Base-by-base conservation (phyloP, 2,113 vertebrate genomes). In the Silurus asotus region DNA sequence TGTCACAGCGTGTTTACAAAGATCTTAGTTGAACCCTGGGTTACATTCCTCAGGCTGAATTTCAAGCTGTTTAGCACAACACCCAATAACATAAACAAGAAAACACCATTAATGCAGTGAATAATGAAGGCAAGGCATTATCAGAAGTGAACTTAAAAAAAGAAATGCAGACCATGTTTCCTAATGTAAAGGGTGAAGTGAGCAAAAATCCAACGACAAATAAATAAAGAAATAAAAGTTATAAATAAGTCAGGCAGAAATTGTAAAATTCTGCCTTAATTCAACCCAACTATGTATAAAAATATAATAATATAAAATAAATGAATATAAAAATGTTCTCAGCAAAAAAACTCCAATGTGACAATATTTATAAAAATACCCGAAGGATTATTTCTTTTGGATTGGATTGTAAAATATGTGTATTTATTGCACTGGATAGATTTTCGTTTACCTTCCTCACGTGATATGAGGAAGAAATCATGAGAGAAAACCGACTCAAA, bases 1-100 rank as follows among this genome's bases (percentile, higher is more conserved):
- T 69, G 62, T 56, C 61, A 85, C 62, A 79, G 49, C 7, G 53
- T 77, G 49, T 84, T 75, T 84, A 15, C 74, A 79, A n/a, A 55
- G 53, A 77, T 28, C 61, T 67, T 37, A 64, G 11, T 62, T 69
- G 51, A 79, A 85, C 64, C 61, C 61, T 15, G 62, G 75, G 55
- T 70, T 83, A 37, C 65, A 56, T 48, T 79, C 75, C 51, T 79
- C 75, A 55, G 75, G 62, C 76, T 67, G 84, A 49, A 64, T 48
- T 64, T 64, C 45, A 79, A 69, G 49, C 61, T 79, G 62, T 55
- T 55, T 55, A 69, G 49, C 62, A 48, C 61, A 20, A 67, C 55
- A 77, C 15, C 53, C 64, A 56, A 19, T 9, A 61, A 59, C 23
- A 64, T 45, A 53, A 64, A 13, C 45, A 64, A 64, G 37, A 51